phyloP scores from a whole-genome alignment of 1,140 invertebrate species.

The Drosophila yakuba region DNA sequence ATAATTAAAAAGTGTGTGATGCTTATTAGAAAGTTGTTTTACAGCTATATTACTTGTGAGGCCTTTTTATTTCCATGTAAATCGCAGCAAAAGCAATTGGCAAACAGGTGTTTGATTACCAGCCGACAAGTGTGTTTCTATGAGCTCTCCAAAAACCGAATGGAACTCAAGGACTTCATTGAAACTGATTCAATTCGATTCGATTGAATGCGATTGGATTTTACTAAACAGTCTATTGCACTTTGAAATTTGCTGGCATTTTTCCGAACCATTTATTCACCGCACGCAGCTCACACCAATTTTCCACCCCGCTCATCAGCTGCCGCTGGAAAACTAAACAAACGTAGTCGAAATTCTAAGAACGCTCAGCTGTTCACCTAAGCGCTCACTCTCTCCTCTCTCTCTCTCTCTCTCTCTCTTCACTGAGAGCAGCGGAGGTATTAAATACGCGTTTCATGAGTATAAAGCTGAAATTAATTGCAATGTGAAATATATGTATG shows the following conservation, averaged over 20 bases:
- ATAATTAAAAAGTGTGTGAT: too few relatives aligned
- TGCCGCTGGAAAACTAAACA: conserved; percentile 42
- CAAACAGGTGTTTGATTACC: conserved; percentile 57
- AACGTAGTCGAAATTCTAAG: conserved; percentile 26
- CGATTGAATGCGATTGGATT: not conserved
- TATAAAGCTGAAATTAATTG: conserved; percentile 19
- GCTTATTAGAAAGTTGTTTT: too few relatives aligned
- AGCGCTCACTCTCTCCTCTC: conserved; percentile 1
- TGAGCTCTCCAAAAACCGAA: conserved; percentile 14
- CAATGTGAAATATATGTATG: conserved; percentile 8
- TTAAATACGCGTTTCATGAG: conserved; percentile 24
- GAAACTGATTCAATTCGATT: conserved; percentile 13
- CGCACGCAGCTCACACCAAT: conserved; percentile 24
- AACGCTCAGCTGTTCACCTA: conserved; percentile 56
- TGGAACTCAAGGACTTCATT: conserved; percentile 12
- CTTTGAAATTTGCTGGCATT: conserved; percentile 8
- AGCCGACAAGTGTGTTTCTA: not conserved
- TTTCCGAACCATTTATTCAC: conserved; percentile 16
- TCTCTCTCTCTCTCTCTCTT: conserved; percentile 13
- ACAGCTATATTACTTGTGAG: not conserved
- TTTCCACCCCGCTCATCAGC: conserved; percentile 38
- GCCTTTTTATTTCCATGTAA: too few relatives aligned
- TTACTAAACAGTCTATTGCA: not conserved
- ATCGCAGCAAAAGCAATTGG: not conserved
- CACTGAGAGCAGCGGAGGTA: conserved; percentile 1